phyloP scores from a whole-genome alignment of 2,113 vertebrate species.

The Stigmatopora nigra region DNA sequence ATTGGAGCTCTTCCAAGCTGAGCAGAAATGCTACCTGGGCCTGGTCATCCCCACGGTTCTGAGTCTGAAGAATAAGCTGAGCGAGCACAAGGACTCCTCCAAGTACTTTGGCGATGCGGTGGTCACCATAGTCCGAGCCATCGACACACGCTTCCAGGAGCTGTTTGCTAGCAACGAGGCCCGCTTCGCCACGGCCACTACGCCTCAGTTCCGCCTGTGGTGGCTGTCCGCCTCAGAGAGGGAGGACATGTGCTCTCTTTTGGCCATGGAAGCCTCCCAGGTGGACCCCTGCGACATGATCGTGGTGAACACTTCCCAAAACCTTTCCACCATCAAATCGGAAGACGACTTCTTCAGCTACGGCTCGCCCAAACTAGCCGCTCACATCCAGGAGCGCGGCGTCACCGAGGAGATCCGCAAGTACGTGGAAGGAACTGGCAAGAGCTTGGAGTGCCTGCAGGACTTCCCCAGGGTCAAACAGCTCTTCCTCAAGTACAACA shows the following conservation, averaged over 20 bases:
- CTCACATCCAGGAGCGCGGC: slow-evolving; percentile 46
- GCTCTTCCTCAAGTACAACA: slow-evolving; percentile 69
- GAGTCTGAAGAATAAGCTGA: slow-evolving; percentile 68
- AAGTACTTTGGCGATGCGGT: slow-evolving; percentile 54
- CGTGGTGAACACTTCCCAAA: slow-evolving; percentile 31
- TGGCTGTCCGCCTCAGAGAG: slow-evolving; percentile 63
- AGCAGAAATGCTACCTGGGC: slow-evolving; percentile 68
- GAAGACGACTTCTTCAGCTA: slow-evolving; percentile 69
- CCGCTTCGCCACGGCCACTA: slow-evolving; percentile 61
- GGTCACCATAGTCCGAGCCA: slow-evolving; percentile 45
- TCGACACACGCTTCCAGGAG: slow-evolving; percentile 61
- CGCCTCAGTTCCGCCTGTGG: slow-evolving; percentile 68
- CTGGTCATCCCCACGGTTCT: slow-evolving; percentile 67
- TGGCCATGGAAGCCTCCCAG: slow-evolving; percentile 58
- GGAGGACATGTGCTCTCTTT: slow-evolving; percentile 58
- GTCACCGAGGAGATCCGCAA: slow-evolving; percentile 59
- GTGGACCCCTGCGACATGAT: slow-evolving; percentile 40
- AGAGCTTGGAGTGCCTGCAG: slow-evolving; percentile 65
- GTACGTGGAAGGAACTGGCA: slow-evolving; percentile 62
- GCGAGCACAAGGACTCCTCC: slow-evolving; percentile 53
- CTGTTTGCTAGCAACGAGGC: slow-evolving; percentile 61
- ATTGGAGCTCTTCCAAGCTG: slow-evolving; percentile 67
- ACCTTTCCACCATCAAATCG: slow-evolving; percentile 44
- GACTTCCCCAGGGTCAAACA: slow-evolving; percentile 66
- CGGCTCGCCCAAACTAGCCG: slow-evolving; percentile 39